These are phyloP conservation scores for Thymelicus lineola DNA, from an alignment of 2,888 invertebrate genomes.

Conservation along the genomic window DNA sequence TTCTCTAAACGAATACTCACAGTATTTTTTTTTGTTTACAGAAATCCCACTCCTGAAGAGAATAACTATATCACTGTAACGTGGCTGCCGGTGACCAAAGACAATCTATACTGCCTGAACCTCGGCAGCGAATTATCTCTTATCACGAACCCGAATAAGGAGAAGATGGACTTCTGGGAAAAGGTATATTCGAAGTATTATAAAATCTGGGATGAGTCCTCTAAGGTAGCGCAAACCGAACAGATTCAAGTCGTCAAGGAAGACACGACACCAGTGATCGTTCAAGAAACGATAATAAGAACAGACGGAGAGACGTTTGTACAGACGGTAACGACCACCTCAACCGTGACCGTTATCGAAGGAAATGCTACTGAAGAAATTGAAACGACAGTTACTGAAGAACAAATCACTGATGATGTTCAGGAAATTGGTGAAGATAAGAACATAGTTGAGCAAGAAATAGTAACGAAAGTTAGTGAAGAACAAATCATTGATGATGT, in stretches of 20 bases:
- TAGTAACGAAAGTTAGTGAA: constrained; percentile 1
- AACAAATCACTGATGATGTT: constrained; percentile 7
- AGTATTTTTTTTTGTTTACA: constrained; percentile 49
- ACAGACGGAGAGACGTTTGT: constrained; percentile 23
- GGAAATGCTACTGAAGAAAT: constrained; percentile 18
- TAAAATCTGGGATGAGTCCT: constrained; percentile 70
- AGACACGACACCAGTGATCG: constrained; percentile 42
- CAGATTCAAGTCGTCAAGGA: constrained; percentile 37
- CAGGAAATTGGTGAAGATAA: neutral
- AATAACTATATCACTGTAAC: constrained; percentile 70
- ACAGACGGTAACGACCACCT: constrained; percentile 4
- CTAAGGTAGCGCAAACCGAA: constrained; percentile 33
- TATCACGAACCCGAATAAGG: constrained; percentile 63
- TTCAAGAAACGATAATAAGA: constrained; percentile 43
- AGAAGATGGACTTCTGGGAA: constrained; percentile 78
- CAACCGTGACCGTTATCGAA: constrained; percentile 9
- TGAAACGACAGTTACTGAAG: constrained; percentile 8
- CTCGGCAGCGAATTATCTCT: constrained; percentile 65
- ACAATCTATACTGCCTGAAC: constrained; percentile 67
- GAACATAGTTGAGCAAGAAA: neutral
- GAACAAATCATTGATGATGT: constrained; percentile 7
- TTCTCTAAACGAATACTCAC: neutral
- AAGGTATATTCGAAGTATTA: constrained; percentile 69
- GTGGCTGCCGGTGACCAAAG: constrained; percentile 73
- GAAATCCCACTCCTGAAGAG: constrained; percentile 77